Percentiles rank a stretch among this genome's conserved stretches.
Evolutionary conservation across 2,797 vertebrate species (phyloP).

Genomic region (Rhinichthys osculus): DNA sequence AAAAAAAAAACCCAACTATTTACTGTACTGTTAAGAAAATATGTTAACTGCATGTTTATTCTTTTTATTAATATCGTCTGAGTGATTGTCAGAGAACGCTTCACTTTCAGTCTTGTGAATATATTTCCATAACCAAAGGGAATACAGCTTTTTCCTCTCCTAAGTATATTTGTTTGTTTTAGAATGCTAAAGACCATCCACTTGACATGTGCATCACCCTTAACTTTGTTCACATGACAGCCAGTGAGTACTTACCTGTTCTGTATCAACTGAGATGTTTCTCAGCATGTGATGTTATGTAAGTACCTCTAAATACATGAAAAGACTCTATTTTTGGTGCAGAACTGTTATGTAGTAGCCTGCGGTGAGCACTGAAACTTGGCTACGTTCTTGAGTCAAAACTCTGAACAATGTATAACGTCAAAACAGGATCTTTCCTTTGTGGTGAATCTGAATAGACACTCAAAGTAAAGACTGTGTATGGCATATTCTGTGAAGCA

Average conservation of each 20-base stretch:
- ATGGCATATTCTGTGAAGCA: slow-evolving; percentile 25
- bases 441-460: slow-evolving; percentile 15
- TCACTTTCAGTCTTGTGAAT: not conserved
- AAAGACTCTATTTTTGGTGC: slow-evolving; percentile 15
- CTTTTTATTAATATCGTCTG: not conserved
- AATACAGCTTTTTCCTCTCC: not conserved
- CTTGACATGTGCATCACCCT: slow-evolving; percentile 14
- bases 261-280: not conserved
- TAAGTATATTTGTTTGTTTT: not conserved
- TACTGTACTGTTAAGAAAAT: too few species aligned
- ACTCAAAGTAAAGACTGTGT: slow-evolving; percentile 29
- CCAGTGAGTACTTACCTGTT: slow-evolving; percentile 6
- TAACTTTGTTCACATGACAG: slow-evolving; percentile 19
- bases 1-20: too few species aligned
- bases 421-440: slow-evolving; percentile 36
- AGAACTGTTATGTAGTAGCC: slow-evolving; percentile 14
- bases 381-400: slow-evolving; percentile 23
- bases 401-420: slow-evolving; percentile 25
- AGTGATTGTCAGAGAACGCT: not conserved
- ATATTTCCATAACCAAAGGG: not conserved
- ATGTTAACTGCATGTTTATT: not conserved
- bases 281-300: slow-evolving; percentile 3
- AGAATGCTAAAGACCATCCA: slow-evolving; percentile 7
- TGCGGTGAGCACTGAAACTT: slow-evolving; percentile 18
- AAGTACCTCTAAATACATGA: slow-evolving; percentile 36